Conservation (phyloP, 2,797 vertebrate species). For the Furcifer pardalis region DNA sequence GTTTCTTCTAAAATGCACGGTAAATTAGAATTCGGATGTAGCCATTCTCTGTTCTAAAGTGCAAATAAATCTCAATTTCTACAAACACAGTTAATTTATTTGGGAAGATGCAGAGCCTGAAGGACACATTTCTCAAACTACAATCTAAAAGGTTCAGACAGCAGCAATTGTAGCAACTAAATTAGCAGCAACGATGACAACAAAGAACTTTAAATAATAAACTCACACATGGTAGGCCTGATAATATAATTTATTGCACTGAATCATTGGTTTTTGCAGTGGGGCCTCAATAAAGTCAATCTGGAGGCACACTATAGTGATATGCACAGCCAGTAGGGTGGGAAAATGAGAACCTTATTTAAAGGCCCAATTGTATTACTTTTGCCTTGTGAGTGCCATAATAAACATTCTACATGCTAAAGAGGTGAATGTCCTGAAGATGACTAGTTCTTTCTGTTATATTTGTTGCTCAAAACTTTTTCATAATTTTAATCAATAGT, state of each 20-base stretch:
- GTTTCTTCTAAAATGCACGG: conserved; percentile 28
- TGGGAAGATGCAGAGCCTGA: conserved; percentile 30
- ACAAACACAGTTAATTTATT: conserved; percentile 49
- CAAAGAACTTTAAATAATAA: conserved; percentile 47
- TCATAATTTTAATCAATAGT: conserved; percentile 29
- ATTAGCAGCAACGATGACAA: conserved; percentile 39
- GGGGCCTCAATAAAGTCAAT: conserved; percentile 1
- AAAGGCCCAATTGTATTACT: conserved; percentile 40
- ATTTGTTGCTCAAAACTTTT: conserved; percentile 51
- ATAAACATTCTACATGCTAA: conserved; percentile 60
- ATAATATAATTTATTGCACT: conserved; percentile 26
- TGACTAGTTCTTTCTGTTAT: conserved; percentile 36
- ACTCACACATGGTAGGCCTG: neutral
- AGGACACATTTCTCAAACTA: conserved; percentile 43
- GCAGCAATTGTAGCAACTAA: conserved; percentile 39
- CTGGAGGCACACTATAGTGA: neutral
- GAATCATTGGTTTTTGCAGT: conserved; percentile 33
- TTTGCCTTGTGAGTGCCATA: conserved; percentile 37
- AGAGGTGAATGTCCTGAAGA: conserved; percentile 55
- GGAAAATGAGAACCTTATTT: neutral
- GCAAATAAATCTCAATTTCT: conserved; percentile 37
- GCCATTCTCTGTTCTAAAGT: conserved; percentile 33
- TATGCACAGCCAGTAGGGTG: conserved; percentile 7
- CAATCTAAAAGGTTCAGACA: conserved; percentile 41
- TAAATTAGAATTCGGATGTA: conserved; percentile 49